Evolutionary conservation across 2,797 vertebrate genomes (phyloP).

Genomic region (Adrianichthys oophorus): DNA sequence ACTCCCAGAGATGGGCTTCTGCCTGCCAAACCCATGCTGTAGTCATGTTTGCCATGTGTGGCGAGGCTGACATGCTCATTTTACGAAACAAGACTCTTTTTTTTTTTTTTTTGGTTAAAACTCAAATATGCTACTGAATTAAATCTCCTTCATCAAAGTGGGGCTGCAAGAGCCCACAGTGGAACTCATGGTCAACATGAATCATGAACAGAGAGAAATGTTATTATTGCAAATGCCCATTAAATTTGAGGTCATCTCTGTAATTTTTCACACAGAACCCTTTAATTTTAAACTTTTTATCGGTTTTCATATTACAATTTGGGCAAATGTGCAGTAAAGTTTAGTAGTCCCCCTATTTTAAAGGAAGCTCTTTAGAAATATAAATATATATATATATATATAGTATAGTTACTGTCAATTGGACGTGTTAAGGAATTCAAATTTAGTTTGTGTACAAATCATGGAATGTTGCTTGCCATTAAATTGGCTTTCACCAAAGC

Average conservation of each 20-base stretch:
- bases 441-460: no score
- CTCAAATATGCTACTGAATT: conserved; percentile 71
- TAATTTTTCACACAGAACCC: conserved; percentile 52
- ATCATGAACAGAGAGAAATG: conserved; percentile 50
- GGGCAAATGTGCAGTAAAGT: conserved; percentile 33
- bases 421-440: no score
- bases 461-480: no score
- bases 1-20: conserved; percentile 76
- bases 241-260: conserved; percentile 53
- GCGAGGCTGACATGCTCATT: conserved; percentile 69
- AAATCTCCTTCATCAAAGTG: conserved; percentile 55
- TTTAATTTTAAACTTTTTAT: conserved; percentile 55
- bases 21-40: conserved; percentile 75
- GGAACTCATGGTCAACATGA: conserved; percentile 54
- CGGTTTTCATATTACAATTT: conserved; percentile 46
- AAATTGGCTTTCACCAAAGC: no score
- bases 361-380: not conserved
- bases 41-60: conserved; percentile 69
- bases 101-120: conserved; percentile 43
- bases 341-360: conserved; percentile 12
- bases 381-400: not conserved
- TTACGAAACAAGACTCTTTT: conserved; percentile 54
- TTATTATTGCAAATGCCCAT: conserved; percentile 60
- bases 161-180: conserved; percentile 51
- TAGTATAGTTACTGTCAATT: not conserved